These are phyloP conservation scores for Lasiurus cinereus DNA, from an alignment of 2,113 vertebrate species.

Conservation along the genomic window DNA sequence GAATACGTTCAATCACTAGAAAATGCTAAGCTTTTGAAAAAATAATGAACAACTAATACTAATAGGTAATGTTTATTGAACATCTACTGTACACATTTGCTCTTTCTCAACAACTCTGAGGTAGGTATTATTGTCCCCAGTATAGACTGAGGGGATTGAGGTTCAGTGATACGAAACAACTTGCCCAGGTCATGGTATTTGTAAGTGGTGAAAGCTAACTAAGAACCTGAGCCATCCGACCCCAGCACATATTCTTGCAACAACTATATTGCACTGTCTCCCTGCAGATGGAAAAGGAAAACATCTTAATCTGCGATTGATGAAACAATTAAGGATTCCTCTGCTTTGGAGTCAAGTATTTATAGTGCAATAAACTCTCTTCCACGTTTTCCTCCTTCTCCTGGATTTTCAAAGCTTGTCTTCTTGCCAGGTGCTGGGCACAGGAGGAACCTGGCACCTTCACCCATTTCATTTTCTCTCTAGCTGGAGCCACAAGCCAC, in stretches of 20 bases:
- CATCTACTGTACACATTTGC: background rate
- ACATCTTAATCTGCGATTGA: background rate
- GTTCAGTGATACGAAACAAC: background rate
- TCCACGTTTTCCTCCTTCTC: background rate
- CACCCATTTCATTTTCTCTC: background rate
- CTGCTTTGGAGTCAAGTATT: background rate
- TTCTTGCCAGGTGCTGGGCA: background rate
- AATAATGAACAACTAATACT: background rate
- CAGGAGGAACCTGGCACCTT: background rate
- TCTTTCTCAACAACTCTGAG: background rate
- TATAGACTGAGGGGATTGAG: background rate
- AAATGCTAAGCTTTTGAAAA: conserved; percentile 39
- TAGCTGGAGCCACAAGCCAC: background rate
- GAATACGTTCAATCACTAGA: background rate
- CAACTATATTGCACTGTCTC: background rate
- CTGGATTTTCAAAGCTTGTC: background rate
- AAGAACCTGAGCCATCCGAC: background rate
- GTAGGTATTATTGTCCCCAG: background rate
- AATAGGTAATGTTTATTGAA: background rate
- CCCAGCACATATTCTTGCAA: background rate
- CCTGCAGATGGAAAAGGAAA: conserved; percentile 10
- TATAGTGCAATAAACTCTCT: background rate
- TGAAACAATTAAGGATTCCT: background rate
- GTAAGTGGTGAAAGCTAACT: background rate
- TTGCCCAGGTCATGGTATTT: background rate